Base-by-base conservation (phyloP, 2,113 vertebrate species). In the Leptosomus discolor region DNA sequence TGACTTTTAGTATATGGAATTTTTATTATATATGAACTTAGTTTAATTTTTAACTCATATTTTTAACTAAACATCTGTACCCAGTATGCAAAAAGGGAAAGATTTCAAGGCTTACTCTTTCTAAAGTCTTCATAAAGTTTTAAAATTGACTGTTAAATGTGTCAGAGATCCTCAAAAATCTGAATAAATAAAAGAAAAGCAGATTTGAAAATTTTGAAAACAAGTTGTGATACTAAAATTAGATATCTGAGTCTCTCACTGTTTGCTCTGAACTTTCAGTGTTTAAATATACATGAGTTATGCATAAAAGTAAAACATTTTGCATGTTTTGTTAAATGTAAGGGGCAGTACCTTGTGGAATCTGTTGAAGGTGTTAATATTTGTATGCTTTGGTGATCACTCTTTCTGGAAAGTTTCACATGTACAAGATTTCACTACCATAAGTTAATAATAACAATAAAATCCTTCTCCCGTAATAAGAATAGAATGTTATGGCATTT, bases 31-130 rank as follows among this genome's bases (percentile, higher is more conserved):
- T 79, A 24, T 70, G 50, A 91, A 77, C 65, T 80, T 68, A 68
- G 39, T 84, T 95, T 73, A 91, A 96, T 94, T 96, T 96, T 95
- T 96, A 94, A 93, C 69, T 46, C 32, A 20, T 76, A 81, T 88
- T 90, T 95, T 90, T 51, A 96, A 65, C 48, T 57, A 50, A 91
- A 60, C 56, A 43, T 93, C 93, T 94, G 58, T 89, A 75, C 43
- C 22, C 46, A 30, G 24, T 75, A 65, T 92, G 60, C 83, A 93
- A 83, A 92, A 97, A 85, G n/a, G 12, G 48, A 14, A 92, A 61
- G 70, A 84, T 92, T 94, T 84, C 70, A 84, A 91, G 87, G 61
- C 83, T 83, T 65, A 9, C 34, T 69, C 41, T 88, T 69, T 82
- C 45, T 36, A 41, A 64, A 68, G 24, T 53, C 24, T 53, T 91